These are phyloP conservation scores for Synergus itoensis DNA, from an alignment of 2,888 invertebrate genomes.

Conservation along the genomic window DNA sequence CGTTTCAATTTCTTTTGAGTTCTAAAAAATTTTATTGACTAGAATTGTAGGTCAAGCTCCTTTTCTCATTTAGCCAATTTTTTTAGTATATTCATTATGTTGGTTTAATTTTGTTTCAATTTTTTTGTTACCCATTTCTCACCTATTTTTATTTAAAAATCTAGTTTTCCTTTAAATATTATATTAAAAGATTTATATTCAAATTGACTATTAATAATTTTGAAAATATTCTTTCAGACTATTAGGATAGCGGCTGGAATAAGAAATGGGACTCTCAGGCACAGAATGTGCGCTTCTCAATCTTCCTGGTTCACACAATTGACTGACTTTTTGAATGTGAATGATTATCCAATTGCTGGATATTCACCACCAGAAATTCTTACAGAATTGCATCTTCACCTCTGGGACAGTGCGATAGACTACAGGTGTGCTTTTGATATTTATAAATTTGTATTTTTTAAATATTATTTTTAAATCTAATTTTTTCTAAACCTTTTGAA, in stretches of 20 bases:
- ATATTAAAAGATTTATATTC: too few relatives aligned
- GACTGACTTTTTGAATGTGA: slow-evolving; percentile 93
- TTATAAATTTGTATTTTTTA: not conserved
- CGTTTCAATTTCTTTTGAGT: too few relatives aligned
- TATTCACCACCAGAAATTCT: slow-evolving; percentile 92
- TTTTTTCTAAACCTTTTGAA: not conserved
- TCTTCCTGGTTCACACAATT: slow-evolving; percentile 90
- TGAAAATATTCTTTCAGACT: slow-evolving; percentile 79
- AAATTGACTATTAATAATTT: not conserved
- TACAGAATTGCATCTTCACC: slow-evolving; percentile 94
- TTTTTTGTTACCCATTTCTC: too few relatives aligned
- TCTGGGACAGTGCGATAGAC: slow-evolving; percentile 93
- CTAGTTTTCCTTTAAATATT: too few relatives aligned
- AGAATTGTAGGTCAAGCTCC: too few relatives aligned
- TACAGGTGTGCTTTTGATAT: slow-evolving; percentile 83
- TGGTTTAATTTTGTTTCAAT: too few relatives aligned
- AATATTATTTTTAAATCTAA: not conserved
- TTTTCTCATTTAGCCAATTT: too few relatives aligned
- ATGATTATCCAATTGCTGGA: slow-evolving; percentile 92
- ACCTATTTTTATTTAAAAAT: too few relatives aligned
- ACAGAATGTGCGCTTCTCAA: slow-evolving; percentile 83
- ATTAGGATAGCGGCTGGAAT: slow-evolving; percentile 89
- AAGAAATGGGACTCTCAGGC: slow-evolving; percentile 86
- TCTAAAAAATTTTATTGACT: too few relatives aligned
- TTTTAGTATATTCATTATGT: too few relatives aligned